These are phyloP conservation scores for Asteroscopus sphinx DNA, from an alignment of 2,888 invertebrate species.

Conservation along the genomic window DNA sequence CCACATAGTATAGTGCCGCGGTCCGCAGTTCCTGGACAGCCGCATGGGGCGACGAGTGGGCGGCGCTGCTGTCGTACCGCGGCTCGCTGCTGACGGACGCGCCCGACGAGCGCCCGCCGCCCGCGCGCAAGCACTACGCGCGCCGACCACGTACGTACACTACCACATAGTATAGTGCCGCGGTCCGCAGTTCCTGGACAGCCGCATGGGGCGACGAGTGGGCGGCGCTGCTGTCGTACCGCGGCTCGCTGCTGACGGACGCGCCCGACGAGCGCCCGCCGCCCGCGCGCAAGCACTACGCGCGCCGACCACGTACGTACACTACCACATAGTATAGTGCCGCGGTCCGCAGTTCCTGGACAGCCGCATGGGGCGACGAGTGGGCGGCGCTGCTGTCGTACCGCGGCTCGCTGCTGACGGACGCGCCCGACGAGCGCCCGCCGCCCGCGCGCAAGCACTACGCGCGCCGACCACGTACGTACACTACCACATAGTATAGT, in stretches of 20 bases:
- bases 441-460: conserved; percentile 18
- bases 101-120: conserved; percentile 91
- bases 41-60: neutral
- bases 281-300: conserved; percentile 91
- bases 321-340: neutral
- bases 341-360: too few relatives aligned
- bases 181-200: too few relatives aligned
- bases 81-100: conserved; percentile 91
- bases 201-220: too few relatives aligned
- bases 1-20: neutral
- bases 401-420: conserved; percentile 76
- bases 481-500: neutral
- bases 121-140: conserved; percentile 91
- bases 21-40: too few relatives aligned
- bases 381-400: conserved; percentile 1
- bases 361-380: too few relatives aligned
- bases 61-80: conserved; percentile 17
- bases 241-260: conserved; percentile 6
- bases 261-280: conserved; percentile 82
- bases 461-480: conserved; percentile 12
- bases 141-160: conserved; percentile 80
- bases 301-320: conserved; percentile 64
- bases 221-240: conserved; percentile 53
- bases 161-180: conserved; percentile 75
- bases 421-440: conserved; percentile 21